Base-by-base conservation (phyloP, 2,113 vertebrate species). In the Sturnira hondurensis region DNA sequence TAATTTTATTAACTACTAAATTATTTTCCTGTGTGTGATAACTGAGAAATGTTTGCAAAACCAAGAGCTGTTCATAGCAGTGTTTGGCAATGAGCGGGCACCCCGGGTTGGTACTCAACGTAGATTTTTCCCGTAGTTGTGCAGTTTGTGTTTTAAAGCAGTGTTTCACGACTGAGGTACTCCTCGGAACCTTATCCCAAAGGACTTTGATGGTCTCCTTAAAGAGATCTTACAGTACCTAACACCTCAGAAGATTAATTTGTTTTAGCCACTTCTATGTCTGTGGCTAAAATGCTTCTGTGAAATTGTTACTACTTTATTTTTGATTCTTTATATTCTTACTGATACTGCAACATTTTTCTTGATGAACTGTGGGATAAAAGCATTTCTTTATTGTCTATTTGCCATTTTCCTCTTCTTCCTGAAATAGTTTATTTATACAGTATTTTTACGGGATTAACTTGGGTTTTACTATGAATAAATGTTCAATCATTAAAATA, bases 331-430 rank as follows among this genome's bases (percentile, higher is more conserved):
- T 91, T 77, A 38, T 81, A 90, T 54, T 73, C 10, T 43, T 70
- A 31, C 50, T 65, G 31, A 73, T 67, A n/a, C 7, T 67, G 88
- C 90, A 67, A 52, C 31, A 41, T 77, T 94, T 85, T 92, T 89
- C 26, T 82, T 70, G 3, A 31, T 88, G 43, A 85, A 77, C 22
- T 76, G 31, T 84, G 33, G 15, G 36, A 12, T 71, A 94, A 87
- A 91, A 87, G 4, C 31, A 88, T 65, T 90, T 82, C n/a, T 83
- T 86, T 70, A 76, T 77, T 96, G 19, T 87, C 67, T 94, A 61
- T 58, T 82, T 61, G 80, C 20, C 65, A 74, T 86, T 92, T 94
- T 78, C 24, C 82, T 71, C 17, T 73, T 45, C 6, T 45, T 56
- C 54, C 54, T 80, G 43, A 50, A 94, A 77, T 89, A 16, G 26